These are phyloP conservation scores for Thaleichthys pacificus DNA, from an alignment of 2,797 vertebrate genomes.

Conservation along the genomic window DNA sequence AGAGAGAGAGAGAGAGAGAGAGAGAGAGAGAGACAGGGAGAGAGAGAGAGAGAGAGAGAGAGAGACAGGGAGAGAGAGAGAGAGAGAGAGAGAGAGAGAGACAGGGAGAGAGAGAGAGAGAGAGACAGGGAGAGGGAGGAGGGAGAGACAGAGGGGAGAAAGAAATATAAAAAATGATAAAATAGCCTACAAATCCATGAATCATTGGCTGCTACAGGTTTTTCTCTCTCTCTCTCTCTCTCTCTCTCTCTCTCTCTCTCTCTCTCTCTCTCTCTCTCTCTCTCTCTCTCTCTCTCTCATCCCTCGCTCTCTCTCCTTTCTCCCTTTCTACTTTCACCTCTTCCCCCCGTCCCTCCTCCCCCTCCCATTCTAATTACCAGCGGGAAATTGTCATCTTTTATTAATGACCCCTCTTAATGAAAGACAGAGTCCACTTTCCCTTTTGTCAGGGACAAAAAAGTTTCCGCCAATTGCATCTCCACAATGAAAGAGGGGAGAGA, in stretches of 20 bases:
- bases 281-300: neutral
- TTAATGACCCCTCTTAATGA: conserved; percentile 70
- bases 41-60: too few species aligned
- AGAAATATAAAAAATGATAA: neutral
- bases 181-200: neutral
- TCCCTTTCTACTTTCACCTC: neutral
- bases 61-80: neutral
- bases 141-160: neutral
- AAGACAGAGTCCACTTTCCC: conserved; percentile 38
- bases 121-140: neutral
- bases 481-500: conserved; percentile 50
- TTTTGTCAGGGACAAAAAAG: conserved; percentile 62
- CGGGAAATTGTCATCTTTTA: conserved; percentile 65
- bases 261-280: neutral
- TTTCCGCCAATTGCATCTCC: conserved; percentile 64
- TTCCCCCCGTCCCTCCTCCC: conserved; percentile 13
- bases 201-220: too few species aligned
- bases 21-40: neutral
- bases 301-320: conserved; percentile 18
- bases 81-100: neutral
- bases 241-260: conserved; percentile 16
- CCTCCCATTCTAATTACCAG: conserved; percentile 64
- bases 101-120: too few species aligned
- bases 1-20: neutral
- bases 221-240: neutral